These are phyloP conservation scores for Temnothorax nylanderi DNA, from an alignment of 1,140 invertebrate species.

Conservation along the genomic window DNA sequence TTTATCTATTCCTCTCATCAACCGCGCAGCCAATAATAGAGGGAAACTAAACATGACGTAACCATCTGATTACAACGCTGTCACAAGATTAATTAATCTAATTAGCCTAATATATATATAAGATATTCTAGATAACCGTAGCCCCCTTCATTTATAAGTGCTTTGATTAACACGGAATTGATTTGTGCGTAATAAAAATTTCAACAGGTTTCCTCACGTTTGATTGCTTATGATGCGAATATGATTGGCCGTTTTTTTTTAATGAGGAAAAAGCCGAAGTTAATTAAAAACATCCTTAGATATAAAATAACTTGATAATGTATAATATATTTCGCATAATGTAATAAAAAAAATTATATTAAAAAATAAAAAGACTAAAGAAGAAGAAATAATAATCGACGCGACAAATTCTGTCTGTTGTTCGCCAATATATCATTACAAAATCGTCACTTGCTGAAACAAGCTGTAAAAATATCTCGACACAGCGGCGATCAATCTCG, in stretches of 20 bases:
- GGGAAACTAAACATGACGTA: slow-evolving; percentile 16
- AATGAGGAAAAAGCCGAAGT: neutral
- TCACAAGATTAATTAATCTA: slow-evolving; percentile 50
- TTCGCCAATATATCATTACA: neutral
- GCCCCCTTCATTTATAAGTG: neutral
- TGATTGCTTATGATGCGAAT: neutral
- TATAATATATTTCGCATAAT: neutral
- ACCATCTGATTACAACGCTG: slow-evolving; percentile 26
- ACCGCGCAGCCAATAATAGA: slow-evolving; percentile 4
- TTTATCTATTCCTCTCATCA: slow-evolving; percentile 50
- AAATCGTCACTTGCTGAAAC: slow-evolving; percentile 2
- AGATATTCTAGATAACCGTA: neutral
- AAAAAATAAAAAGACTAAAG: neutral
- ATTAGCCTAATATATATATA: slow-evolving; percentile 13
- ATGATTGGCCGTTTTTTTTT: neutral
- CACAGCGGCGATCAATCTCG: neutral
- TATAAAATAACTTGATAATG: neutral
- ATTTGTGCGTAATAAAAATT: slow-evolving; percentile 9
- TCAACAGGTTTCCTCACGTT: neutral
- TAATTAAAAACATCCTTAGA: neutral
- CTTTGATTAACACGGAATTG: neutral
- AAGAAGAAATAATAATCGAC: neutral
- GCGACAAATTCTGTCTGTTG: neutral
- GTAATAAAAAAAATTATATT: neutral
- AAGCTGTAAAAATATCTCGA: neutral